A percentile compares a stretch with the other conserved stretches of the same genome.
Evolutionary conservation across 2,113 vertebrate genomes (phyloP).

Genomic region (Nothobranchius furzeri): DNA sequence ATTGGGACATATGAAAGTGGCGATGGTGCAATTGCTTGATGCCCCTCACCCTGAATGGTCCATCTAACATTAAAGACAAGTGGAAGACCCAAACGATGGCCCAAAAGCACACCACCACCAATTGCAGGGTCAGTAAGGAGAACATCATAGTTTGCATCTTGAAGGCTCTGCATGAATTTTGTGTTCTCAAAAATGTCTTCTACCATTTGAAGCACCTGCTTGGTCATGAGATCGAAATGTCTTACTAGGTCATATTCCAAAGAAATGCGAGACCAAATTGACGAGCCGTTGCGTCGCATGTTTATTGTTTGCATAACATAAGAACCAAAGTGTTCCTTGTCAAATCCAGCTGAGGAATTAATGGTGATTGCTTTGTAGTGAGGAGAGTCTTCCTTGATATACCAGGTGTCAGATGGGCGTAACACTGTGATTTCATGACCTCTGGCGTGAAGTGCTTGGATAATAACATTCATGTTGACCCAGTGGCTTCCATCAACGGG

Average conservation of each 20-base stretch:
- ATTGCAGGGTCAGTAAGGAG: slow-evolving; percentile 50
- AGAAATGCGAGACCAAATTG: slow-evolving; percentile 20
- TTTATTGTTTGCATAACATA: background rate
- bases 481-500: slow-evolving; percentile 68
- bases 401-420: slow-evolving; percentile 38
- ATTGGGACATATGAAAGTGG: slow-evolving; percentile 58
- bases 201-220: background rate
- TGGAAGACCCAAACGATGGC: slow-evolving; percentile 55
- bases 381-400: slow-evolving; percentile 59
- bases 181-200: slow-evolving; percentile 33
- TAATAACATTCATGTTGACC: slow-evolving; percentile 67
- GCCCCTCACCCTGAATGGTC: slow-evolving; percentile 58
- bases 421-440: slow-evolving; percentile 64
- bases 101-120: slow-evolving; percentile 45
- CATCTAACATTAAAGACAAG: slow-evolving; percentile 64
- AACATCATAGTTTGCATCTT: slow-evolving; percentile 51
- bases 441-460: slow-evolving; percentile 61
- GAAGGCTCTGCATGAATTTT: slow-evolving; percentile 49
- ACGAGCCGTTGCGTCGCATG: slow-evolving; percentile 14
- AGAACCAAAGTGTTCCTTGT: background rate
- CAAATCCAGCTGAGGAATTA: background rate
- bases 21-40: slow-evolving; percentile 45
- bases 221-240: background rate
- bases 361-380: slow-evolving; percentile 51
- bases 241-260: slow-evolving; percentile 7